A percentile compares a stretch with the other conserved stretches of the same genome.
These are phyloP conservation scores for Cantharis nigra DNA, from an alignment of 2,888 invertebrate genomes.

Conservation along the genomic window DNA sequence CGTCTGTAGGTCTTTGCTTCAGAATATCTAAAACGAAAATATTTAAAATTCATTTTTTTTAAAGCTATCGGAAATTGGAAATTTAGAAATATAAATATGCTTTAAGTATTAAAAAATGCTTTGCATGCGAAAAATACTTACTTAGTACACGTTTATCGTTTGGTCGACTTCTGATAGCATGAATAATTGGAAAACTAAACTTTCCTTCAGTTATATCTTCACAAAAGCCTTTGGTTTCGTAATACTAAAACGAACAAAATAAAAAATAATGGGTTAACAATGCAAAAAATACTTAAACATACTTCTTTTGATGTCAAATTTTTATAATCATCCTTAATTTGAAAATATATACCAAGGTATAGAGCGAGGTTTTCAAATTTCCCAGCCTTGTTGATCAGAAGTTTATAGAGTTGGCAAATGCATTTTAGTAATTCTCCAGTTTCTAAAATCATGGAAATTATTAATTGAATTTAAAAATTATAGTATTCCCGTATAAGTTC, in stretches of 20 bases:
- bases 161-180: neutral
- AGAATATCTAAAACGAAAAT: neutral
- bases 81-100: too few species aligned
- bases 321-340: neutral
- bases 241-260: neutral
- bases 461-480: neutral
- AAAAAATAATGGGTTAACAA: neutral
- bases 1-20: neutral
- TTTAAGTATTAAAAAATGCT: too few species aligned
- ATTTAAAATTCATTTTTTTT: neutral
- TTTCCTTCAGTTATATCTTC: slow-evolving; percentile 2
- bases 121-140: neutral
- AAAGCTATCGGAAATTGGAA: too few species aligned
- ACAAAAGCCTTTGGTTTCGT: slow-evolving; percentile 4
- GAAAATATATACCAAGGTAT: neutral
- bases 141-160: neutral
- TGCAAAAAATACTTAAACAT: neutral
- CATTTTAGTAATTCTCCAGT: neutral
- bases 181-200: neutral
- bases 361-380: neutral
- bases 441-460: neutral
- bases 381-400: neutral
- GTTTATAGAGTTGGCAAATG: neutral
- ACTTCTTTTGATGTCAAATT: neutral
- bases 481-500: too few species aligned